Percentiles rank a stretch among this genome's conserved stretches.
Conservation (phyloP, 2,888 invertebrate species). For the Sclerodermus sp. region DNA sequence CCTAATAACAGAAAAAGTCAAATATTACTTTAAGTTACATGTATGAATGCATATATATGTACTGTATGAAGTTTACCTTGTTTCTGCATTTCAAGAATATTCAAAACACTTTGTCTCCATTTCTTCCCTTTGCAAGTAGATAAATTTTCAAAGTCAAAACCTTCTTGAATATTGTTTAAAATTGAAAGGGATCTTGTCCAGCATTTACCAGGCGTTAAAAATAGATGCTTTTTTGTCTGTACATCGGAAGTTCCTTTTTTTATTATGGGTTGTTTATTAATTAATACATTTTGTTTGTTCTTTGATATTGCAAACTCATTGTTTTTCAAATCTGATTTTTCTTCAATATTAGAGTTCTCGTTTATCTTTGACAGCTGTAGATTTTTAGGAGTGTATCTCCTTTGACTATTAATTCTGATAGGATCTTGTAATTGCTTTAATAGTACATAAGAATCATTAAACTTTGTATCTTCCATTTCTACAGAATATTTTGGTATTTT, state of each 20-base stretch:
- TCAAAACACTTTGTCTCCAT: conserved; percentile 62
- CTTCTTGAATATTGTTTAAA: conserved; percentile 60
- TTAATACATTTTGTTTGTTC: neutral
- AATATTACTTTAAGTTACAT: conserved; percentile 37
- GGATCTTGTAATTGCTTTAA: conserved; percentile 33
- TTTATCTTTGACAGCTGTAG: conserved; percentile 16
- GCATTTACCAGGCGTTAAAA: conserved; percentile 68
- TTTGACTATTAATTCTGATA: conserved; percentile 29
- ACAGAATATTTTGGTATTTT: neutral
- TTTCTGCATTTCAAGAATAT: conserved; percentile 62
- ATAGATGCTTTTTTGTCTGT: conserved; percentile 18
- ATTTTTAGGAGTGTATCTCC: conserved; percentile 25
- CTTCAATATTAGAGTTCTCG: conserved; percentile 9
- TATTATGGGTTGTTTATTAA: neutral
- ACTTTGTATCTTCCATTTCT: neutral
- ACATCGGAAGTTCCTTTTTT: neutral
- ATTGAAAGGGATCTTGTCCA: conserved; percentile 70
- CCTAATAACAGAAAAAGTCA: conserved; percentile 43
- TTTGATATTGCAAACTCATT: neutral
- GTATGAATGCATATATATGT: too few relatives aligned
- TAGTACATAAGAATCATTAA: conserved; percentile 22
- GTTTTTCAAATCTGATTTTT: neutral
- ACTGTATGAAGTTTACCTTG: conserved; percentile 56
- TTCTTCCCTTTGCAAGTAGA: conserved; percentile 60
- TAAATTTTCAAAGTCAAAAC: conserved; percentile 58